Base-by-base conservation (phyloP, 2,113 vertebrate genomes). In the Paramisgurnus dabryanus region DNA sequence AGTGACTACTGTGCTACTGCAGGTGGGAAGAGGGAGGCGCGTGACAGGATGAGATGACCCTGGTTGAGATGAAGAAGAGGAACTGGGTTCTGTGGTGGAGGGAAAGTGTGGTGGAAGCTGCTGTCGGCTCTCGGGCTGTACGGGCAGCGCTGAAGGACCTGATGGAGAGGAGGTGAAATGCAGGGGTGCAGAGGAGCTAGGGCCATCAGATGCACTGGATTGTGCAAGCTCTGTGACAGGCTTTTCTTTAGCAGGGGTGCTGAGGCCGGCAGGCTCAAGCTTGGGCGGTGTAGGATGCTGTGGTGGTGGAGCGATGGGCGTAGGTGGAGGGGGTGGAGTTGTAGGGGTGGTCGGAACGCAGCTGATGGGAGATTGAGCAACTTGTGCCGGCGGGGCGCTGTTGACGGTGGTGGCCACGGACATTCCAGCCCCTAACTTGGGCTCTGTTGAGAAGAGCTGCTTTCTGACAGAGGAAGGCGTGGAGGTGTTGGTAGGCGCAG, bases 391-490 rank as follows among this genome's bases (percentile, higher is more conserved):
- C 76, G 91, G 90, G 84, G 90, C 91, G 81, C 92, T 95, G 0
- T 92, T 93, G 88, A 91, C 91, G 60, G 94, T 90, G 2, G 91
- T 90, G 10, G 94, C 80, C 1, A 92, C 84, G 39, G 93, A 90
- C 87, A 85, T 91, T 63, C 87, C 93, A 0, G 92, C 92, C 7
- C 47, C 72, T n/a, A 63, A 49, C 86, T 97, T 99, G 85, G 94
- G 92, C 78, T 97, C 94, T 0, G 95, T 91, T 53, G 95, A 89
- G 55, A 99, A 98, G 78, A 99, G 90, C 91, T 99, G 96, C 89
- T 99, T 99, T 81, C 96, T 92, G 88, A 95, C 96, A 0, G 97
- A 96, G 17, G 96, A 97, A 72, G 96, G 95, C 73, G 95, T 97
- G 81, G 95, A 94, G 67, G 85, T 90, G 80, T 87, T 94, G 76